A percentile compares a stretch with the other conserved stretches of the same genome.
These are phyloP conservation scores for Sogatella furcifera DNA, from an alignment of 1,140 invertebrate genomes.

Conservation along the genomic window DNA sequence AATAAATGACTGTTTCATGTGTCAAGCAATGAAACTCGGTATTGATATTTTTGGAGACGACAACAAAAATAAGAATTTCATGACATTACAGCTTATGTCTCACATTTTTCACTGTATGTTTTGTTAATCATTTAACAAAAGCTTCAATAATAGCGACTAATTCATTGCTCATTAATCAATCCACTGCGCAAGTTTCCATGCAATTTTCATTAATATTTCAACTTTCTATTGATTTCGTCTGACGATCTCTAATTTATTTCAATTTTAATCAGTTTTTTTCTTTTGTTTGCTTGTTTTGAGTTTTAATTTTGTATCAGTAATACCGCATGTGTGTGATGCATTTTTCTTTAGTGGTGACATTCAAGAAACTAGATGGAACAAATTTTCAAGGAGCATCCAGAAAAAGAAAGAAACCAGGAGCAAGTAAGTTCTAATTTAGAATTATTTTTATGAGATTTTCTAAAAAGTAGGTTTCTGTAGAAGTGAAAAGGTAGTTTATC, in stretches of 20 bases:
- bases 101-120: no score
- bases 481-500: no score
- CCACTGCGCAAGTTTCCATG: no score
- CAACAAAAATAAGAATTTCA: no score
- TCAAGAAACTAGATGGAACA: conserved; percentile 35
- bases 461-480: no score
- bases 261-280: background rate
- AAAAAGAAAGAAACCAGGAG: conserved; percentile 64
- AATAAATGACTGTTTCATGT: no score
- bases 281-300: conserved; percentile 13
- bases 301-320: conserved; percentile 21
- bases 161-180: no score
- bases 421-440: conserved; percentile 37
- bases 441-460: background rate
- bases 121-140: no score
- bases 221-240: background rate
- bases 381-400: conserved; percentile 38
- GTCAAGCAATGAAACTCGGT: no score
- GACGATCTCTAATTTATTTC: background rate
- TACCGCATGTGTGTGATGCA: conserved; percentile 19
- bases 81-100: no score
- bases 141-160: no score
- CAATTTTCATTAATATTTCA: background rate
- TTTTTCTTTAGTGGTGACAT: conserved; percentile 36
- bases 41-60: no score